Conservation (phyloP, 1,140 invertebrate species). For the Mizuhopecten yessoensis region DNA sequence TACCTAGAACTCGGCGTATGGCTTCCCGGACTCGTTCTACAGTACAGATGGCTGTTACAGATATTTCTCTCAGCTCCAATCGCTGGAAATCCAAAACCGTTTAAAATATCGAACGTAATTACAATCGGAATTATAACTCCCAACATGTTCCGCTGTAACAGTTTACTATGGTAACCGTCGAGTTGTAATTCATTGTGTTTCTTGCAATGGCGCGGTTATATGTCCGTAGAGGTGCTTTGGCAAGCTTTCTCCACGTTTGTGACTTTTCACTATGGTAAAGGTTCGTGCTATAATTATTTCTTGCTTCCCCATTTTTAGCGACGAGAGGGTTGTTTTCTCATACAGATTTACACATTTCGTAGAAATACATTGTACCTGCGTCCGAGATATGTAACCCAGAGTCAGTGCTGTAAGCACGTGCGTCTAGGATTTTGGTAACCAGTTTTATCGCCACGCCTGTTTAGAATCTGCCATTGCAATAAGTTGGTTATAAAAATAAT, state of each 20-base stretch:
- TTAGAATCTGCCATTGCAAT: too few species aligned
- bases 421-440: too few species aligned
- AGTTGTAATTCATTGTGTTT: background rate
- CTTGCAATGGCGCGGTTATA: background rate
- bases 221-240: background rate
- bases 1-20: background rate
- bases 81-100: constrained; percentile 10
- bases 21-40: background rate
- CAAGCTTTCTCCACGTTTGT: background rate
- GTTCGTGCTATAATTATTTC: too few species aligned
- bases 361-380: too few species aligned
- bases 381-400: too few species aligned
- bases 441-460: too few species aligned
- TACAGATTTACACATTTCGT: too few species aligned
- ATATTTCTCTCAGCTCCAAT: background rate
- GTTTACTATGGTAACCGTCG: background rate
- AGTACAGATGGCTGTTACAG: background rate
- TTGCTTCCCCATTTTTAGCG: background rate
- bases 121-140: background rate
- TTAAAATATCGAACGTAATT: constrained; percentile 12
- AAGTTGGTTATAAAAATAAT: too few species aligned
- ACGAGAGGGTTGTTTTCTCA: background rate
- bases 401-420: too few species aligned
- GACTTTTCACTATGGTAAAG: background rate
- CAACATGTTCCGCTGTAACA: background rate